Evolutionary conservation across 2,113 vertebrate genomes (phyloP).

Genomic region (Riparia riparia): DNA sequence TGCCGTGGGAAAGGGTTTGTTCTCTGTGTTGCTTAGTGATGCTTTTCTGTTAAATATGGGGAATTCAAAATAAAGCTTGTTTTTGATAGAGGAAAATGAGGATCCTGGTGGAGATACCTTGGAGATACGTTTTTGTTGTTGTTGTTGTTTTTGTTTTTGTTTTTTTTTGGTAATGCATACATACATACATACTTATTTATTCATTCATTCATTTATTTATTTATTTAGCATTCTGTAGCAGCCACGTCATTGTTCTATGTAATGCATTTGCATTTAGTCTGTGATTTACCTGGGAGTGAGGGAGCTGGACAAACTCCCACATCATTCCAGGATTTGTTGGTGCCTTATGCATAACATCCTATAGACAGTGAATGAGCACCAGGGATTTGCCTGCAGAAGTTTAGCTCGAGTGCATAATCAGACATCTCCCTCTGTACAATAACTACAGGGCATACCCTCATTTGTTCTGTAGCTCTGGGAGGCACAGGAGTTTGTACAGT

Average conservation of each 20-base stretch:
- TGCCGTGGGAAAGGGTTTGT: background rate
- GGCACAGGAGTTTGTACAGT: background rate
- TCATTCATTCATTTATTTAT: too few relatives aligned
- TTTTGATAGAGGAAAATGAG: background rate
- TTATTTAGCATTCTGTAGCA: background rate
- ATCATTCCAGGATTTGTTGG: background rate
- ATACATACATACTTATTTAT: too few relatives aligned
- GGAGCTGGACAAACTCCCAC: background rate
- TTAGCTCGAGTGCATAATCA: background rate
- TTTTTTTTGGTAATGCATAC: too few relatives aligned
- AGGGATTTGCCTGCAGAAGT: background rate
- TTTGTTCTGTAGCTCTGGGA: conserved; percentile 13
- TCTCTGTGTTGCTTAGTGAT: background rate
- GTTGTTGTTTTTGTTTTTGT: too few relatives aligned
- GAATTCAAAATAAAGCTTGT: background rate
- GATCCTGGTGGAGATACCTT: background rate
- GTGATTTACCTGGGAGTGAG: background rate
- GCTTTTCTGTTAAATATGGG: background rate
- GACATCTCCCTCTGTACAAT: background rate
- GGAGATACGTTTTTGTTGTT: too few relatives aligned
- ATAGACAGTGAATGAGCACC: background rate
- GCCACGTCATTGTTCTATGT: background rate
- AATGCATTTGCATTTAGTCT: background rate
- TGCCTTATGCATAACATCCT: background rate
- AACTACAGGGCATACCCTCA: background rate